A percentile compares a stretch with the other conserved stretches of the same genome.
These are phyloP conservation scores for Cyclura pinguis DNA, from an alignment of 2,797 vertebrate genomes.

Conservation along the genomic window DNA sequence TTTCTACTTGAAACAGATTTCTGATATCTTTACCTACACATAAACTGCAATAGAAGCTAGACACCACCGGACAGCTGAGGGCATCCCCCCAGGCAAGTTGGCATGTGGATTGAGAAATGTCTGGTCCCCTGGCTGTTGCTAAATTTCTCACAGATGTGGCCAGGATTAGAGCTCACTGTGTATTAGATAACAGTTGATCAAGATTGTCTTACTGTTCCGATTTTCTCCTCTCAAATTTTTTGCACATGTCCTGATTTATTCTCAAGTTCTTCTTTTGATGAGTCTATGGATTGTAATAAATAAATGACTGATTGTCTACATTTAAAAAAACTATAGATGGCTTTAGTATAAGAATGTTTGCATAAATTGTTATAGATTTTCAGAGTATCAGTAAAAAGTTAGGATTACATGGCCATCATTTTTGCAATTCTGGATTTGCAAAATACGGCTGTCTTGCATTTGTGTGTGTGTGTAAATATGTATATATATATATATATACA, in stretches of 20 bases:
- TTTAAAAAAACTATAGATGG: background rate
- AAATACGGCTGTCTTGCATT: background rate
- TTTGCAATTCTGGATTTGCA: conserved; percentile 3
- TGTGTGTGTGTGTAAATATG: too few species aligned
- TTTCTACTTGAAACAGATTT: background rate
- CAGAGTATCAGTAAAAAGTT: background rate
- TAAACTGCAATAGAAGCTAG: background rate
- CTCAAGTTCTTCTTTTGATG: too few species aligned
- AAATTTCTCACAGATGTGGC: too few species aligned
- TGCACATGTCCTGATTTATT: too few species aligned
- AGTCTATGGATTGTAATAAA: too few species aligned
- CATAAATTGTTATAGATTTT: background rate
- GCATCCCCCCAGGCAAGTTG: background rate
- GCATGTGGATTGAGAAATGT: background rate
- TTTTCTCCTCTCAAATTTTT: too few species aligned
- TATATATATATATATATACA: background rate
- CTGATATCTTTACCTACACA: background rate
- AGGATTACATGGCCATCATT: background rate
- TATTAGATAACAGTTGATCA: too few species aligned
- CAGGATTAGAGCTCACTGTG: too few species aligned
- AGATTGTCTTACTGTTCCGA: too few species aligned
- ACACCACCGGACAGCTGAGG: background rate
- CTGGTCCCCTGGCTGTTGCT: background rate
- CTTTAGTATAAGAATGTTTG: background rate
- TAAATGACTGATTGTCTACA: background rate